Conservation (phyloP, 2,113 vertebrate species). For the Petromus typicus region DNA sequence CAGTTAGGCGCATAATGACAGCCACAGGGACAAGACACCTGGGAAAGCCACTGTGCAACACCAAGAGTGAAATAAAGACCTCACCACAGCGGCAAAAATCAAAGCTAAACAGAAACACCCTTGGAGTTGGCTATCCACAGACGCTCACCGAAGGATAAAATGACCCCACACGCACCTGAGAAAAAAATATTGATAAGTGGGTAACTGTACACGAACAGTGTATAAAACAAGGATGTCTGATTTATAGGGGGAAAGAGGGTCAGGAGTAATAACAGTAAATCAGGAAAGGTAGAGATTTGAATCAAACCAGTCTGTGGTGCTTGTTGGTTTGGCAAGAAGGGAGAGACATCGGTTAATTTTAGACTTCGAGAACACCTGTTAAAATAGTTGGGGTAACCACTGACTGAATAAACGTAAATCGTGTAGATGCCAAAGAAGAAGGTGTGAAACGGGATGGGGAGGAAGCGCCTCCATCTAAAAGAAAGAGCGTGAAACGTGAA, state of each 20-base stretch:
- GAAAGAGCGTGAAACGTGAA: neutral
- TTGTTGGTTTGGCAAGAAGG: neutral
- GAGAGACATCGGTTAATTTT: neutral
- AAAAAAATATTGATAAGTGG: neutral
- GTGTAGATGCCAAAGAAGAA: neutral
- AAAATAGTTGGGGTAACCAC: neutral
- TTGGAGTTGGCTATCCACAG: neutral
- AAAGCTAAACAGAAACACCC: neutral
- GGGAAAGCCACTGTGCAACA: neutral
- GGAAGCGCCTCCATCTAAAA: neutral
- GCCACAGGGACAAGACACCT: neutral
- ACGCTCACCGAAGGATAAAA: neutral
- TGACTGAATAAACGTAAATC: neutral
- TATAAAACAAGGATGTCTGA: neutral
- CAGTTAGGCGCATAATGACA: neutral
- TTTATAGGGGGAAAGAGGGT: neutral
- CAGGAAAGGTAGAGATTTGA: neutral
- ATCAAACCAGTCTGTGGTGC: neutral
- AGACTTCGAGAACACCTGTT: constrained; percentile 27
- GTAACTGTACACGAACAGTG: neutral
- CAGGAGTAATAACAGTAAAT: neutral
- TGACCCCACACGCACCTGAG: neutral
- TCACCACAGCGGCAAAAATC: neutral
- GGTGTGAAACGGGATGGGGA: neutral
- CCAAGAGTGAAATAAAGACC: neutral